Evolutionary conservation across 37 sponge, comb jelly and placozoan genomes (phyloP).

Genomic region (Aplysina aerophoba): DNA sequence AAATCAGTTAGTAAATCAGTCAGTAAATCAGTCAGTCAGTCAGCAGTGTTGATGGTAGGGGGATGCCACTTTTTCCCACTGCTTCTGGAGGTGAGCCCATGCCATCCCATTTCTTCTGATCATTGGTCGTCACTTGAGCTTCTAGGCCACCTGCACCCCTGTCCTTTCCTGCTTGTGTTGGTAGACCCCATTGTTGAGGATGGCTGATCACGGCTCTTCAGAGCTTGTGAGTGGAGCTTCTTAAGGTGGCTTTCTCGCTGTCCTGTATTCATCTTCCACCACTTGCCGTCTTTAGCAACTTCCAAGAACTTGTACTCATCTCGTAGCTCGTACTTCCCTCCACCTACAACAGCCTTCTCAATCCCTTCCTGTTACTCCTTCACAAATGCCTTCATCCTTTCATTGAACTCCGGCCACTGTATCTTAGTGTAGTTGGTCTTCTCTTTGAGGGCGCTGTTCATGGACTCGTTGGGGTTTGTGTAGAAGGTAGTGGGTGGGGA

Average conservation of each 20-base stretch:
- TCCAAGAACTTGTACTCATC: neutral
- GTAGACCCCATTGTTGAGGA: too few relatives aligned
- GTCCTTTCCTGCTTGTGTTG: too few relatives aligned
- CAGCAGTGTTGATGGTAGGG: too few relatives aligned
- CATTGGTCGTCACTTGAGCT: too few relatives aligned
- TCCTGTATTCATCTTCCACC: neutral
- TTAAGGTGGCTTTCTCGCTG: neutral
- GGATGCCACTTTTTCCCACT: too few relatives aligned
- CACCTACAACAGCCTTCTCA: constrained; percentile 19
- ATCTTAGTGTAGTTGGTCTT: constrained; percentile 8
- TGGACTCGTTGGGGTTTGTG: constrained; percentile 33
- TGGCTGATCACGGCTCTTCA: too few relatives aligned
- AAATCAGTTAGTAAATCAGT: too few relatives aligned
- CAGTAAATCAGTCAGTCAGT: too few relatives aligned
- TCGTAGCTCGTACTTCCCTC: neutral
- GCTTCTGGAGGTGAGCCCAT: too few relatives aligned
- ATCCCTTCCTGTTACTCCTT: neutral
- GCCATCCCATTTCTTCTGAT: too few relatives aligned
- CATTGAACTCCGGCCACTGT: constrained; percentile 24
- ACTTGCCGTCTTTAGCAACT: neutral
- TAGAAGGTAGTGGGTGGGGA: constrained; percentile 20
- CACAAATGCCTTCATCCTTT: constrained; percentile 21
- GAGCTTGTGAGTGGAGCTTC: neutral
- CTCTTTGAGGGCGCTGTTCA: constrained; percentile 26
- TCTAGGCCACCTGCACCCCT: too few relatives aligned